phyloP scores from a whole-genome alignment of 2,888 invertebrate genomes.

The Anagyrus pseudococci region DNA sequence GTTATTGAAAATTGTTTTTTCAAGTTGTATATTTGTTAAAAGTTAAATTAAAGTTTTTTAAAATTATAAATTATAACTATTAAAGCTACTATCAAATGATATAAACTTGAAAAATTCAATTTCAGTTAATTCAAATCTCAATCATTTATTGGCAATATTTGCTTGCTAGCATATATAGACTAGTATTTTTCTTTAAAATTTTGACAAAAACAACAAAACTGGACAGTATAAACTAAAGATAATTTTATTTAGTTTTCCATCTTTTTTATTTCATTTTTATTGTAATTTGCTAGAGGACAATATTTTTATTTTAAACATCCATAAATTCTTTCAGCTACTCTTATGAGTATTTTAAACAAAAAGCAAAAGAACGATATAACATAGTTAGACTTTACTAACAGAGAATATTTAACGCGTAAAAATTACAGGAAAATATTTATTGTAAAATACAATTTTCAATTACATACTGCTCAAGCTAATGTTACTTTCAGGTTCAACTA shows the following conservation, averaged over 20 bases:
- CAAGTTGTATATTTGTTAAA: neutral
- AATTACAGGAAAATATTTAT: constrained; percentile 53
- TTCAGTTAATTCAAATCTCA: constrained; percentile 26
- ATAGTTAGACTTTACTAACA: constrained; percentile 43
- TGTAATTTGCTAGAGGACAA: no score
- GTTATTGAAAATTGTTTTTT: constrained; percentile 6
- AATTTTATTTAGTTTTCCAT: no score
- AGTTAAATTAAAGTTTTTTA: constrained; percentile 12
- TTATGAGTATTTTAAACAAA: constrained; percentile 25
- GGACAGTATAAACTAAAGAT: no score
- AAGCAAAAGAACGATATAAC: no score
- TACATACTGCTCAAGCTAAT: constrained; percentile 53
- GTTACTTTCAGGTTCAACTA: constrained; percentile 61
- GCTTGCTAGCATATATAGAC: constrained; percentile 7
- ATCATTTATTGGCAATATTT: constrained; percentile 33
- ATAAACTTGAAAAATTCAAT: neutral
- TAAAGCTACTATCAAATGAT: neutral
- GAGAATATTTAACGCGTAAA: constrained; percentile 46
- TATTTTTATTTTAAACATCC: constrained; percentile 21
- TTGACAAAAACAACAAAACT: neutral
- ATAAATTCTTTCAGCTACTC: constrained; percentile 36
- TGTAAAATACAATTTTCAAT: constrained; percentile 48
- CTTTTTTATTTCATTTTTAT: no score
- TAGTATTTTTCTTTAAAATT: neutral
- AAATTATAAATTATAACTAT: neutral